Base-by-base conservation (phyloP, 2,888 invertebrate genomes). In the Acronicta psi region DNA sequence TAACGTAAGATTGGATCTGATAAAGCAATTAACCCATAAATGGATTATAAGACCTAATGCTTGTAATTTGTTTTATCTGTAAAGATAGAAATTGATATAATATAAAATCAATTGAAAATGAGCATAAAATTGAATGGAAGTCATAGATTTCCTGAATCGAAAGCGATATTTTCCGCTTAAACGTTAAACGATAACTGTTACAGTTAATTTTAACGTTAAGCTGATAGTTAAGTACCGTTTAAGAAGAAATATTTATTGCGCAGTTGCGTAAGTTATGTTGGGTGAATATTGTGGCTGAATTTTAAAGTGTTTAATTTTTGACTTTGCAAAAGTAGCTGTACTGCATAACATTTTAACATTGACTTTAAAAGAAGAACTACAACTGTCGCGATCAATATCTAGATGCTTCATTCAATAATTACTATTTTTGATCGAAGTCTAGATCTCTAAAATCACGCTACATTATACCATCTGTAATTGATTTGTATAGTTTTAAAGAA, bases 41-140 rank as follows among this genome's bases (percentile, higher is more conserved):
- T 56, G 57, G 57, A 51, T 68, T 52, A 57, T 49, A 46, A 23
- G 34, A 47, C 29, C 36, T 58, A 63, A 72, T 65, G 36, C 44
- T 37, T 17, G 31, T 57, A 60, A 75, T 72, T 64, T 43, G 43
- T 62, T 50, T 34, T 29, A 61, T 43, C 56, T 23, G 5, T 60
- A 43, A n/a, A 29, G 58, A 56, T 65, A 55, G 47, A 43, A 17
- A 56, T 51, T 38, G 34, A 17, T 46, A 47, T 18, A 52, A 43
- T 13, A 17, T 52, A 31, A 41, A 17, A 38, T 38, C 31, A 52
- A 59, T 57, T 60, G 67, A 71, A 53, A 66, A 47, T 16, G 46
- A 9, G 17, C 25, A 59, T 59, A 51, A 49, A 44, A 65, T 14
- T 45, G 2, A 59, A 71, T 71, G 40, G 34, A 9, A 49, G 23